Evolutionary conservation across 2,797 vertebrate genomes (phyloP).

Genomic region (Huso huso): DNA sequence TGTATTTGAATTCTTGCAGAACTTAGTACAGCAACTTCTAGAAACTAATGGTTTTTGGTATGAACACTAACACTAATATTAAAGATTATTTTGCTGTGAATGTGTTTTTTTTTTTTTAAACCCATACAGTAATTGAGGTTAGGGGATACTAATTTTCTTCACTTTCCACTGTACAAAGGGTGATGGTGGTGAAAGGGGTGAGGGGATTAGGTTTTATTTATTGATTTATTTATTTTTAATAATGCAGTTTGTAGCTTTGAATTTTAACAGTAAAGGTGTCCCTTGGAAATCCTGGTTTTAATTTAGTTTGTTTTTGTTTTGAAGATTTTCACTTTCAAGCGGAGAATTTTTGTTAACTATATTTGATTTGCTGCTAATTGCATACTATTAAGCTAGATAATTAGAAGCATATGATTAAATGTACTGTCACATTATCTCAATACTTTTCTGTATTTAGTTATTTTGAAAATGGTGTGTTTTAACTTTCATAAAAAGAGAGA

Average conservation of each 20-base stretch:
- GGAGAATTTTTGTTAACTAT: slow-evolving; percentile 35
- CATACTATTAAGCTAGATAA: not conserved
- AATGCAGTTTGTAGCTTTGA: not conserved
- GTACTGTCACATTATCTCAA: slow-evolving; percentile 1
- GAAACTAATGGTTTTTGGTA: too few relatives aligned
- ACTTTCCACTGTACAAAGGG: not conserved
- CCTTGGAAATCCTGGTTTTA: slow-evolving; percentile 3
- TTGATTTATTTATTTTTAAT: too few relatives aligned
- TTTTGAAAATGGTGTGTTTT: not conserved
- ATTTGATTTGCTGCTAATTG: slow-evolving; percentile 23
- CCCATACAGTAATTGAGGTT: not conserved
- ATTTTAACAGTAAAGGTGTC: not conserved
- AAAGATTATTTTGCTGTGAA: too few relatives aligned
- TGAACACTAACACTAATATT: too few relatives aligned
- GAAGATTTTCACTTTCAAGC: slow-evolving; percentile 29
- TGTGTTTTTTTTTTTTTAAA: not conserved
- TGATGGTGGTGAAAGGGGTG: not conserved
- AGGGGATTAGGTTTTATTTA: not conserved
- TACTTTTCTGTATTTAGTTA: not conserved
- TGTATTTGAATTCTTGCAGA: not conserved
- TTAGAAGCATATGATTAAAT: not conserved
- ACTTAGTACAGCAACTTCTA: too few relatives aligned
- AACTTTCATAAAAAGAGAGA: too few relatives aligned
- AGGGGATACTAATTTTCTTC: not conserved
- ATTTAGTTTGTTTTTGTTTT: slow-evolving; percentile 42